Percentiles rank a stretch among this genome's conserved stretches.
These are phyloP conservation scores for Caenorhabditis parvicauda DNA, from an alignment of 2,888 invertebrate genomes.

Conservation along the genomic window DNA sequence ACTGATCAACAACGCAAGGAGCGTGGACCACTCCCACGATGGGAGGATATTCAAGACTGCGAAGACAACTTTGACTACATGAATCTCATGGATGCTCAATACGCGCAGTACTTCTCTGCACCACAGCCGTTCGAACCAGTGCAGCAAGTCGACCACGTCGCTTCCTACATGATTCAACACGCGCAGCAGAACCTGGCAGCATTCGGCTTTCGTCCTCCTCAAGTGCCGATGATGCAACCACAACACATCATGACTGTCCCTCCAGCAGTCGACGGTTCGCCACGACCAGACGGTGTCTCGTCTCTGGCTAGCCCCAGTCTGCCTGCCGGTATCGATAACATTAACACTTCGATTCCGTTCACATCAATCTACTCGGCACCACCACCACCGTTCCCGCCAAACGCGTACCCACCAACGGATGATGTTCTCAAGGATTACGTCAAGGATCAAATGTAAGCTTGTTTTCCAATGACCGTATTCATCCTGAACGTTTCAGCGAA, in stretches of 20 bases:
- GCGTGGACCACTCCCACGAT: conserved; percentile 60
- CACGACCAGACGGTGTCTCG: conserved; percentile 38
- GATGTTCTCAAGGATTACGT: conserved; percentile 59
- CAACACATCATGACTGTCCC: conserved; percentile 24
- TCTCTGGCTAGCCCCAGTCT: conserved; percentile 2
- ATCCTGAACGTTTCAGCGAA: conserved; percentile 73
- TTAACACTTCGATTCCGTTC: conserved; percentile 46
- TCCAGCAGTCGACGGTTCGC: conserved; percentile 32
- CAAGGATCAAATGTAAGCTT: conserved; percentile 59
- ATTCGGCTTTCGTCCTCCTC: conserved; percentile 43
- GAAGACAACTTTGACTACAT: conserved; percentile 63
- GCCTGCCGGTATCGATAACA: conserved; percentile 14
- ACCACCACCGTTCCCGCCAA: conserved; percentile 29
- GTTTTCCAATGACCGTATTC: conserved; percentile 24
- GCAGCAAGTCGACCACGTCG: conserved; percentile 34
- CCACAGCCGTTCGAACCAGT: conserved; percentile 21
- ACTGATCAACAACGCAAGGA: conserved; percentile 51
- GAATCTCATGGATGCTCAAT: conserved; percentile 62
- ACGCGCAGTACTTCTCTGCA: conserved; percentile 57
- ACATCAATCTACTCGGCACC: conserved; percentile 35
- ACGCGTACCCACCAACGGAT: too few relatives aligned
- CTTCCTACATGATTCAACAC: conserved; percentile 43
- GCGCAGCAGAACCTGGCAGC: conserved; percentile 48
- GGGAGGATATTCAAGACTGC: conserved; percentile 57
- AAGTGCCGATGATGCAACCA: conserved; percentile 37